phyloP scores from a whole-genome alignment of 2,888 invertebrate genomes.

The Agriopis aurantiaria region DNA sequence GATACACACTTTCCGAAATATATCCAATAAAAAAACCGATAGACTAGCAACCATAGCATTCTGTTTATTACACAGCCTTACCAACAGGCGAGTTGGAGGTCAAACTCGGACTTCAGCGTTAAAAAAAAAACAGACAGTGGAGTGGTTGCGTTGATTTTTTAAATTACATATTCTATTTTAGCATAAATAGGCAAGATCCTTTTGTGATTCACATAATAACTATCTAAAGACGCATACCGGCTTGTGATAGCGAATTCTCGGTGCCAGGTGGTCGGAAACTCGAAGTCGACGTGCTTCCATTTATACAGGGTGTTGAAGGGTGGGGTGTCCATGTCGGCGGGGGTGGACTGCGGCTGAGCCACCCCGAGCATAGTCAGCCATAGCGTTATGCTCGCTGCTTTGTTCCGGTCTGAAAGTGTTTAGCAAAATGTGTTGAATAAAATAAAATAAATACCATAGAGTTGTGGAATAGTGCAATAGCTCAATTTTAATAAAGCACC shows the following conservation, averaged over 20 bases:
- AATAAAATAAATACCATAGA: too few relatives aligned
- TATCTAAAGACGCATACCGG: constrained; percentile 70
- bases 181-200: not conserved
- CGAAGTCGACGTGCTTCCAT: constrained; percentile 92
- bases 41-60: too few relatives aligned
- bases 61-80: too few relatives aligned
- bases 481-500: too few relatives aligned
- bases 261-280: constrained; percentile 87
- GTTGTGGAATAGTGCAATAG: too few relatives aligned
- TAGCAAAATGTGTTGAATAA: too few relatives aligned
- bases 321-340: constrained; percentile 81
- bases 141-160: too few relatives aligned
- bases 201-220: not conserved
- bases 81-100: too few relatives aligned
- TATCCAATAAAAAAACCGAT: too few relatives aligned
- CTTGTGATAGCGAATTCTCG: constrained; percentile 86
- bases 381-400: constrained; percentile 71
- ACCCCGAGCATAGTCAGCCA: constrained; percentile 82
- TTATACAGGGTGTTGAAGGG: constrained; percentile 88
- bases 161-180: not conserved
- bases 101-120: too few relatives aligned
- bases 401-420: constrained; percentile 61
- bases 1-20: too few relatives aligned
- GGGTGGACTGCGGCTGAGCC: constrained; percentile 68
- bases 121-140: too few relatives aligned